Percentiles rank a stretch among this genome's conserved stretches.
Conservation (phyloP, 2,888 invertebrate species). For the Auanema freiburgensis region DNA sequence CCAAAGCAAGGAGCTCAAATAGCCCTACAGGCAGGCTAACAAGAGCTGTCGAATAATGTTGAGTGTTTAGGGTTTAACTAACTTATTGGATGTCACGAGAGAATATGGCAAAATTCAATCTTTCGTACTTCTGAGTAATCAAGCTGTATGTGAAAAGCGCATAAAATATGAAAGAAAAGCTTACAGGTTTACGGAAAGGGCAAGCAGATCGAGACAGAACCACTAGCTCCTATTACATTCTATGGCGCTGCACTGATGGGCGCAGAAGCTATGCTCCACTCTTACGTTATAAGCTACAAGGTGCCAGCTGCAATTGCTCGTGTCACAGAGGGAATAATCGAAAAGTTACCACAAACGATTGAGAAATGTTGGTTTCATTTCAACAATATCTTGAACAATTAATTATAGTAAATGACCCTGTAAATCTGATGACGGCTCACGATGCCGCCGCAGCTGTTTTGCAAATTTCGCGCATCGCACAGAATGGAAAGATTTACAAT, state of each 20-base stretch:
- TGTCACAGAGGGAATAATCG: constrained; percentile 19
- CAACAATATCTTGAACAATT: no score
- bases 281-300: constrained; percentile 52
- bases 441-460: no score
- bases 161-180: background rate
- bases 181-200: constrained; percentile 30
- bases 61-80: constrained; percentile 21
- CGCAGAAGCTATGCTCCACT: constrained; percentile 52
- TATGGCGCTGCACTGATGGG: constrained; percentile 41
- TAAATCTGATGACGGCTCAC: no score
- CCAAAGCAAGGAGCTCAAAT: background rate
- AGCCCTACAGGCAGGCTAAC: constrained; percentile 5
- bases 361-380: no score
- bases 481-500: no score
- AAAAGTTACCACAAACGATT: background rate
- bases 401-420: no score
- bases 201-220: constrained; percentile 21
- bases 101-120: constrained; percentile 16
- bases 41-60: no score
- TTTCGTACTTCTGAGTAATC: constrained; percentile 21
- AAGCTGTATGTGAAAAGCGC: constrained; percentile 8
- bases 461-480: no score
- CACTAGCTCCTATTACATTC: constrained; percentile 27
- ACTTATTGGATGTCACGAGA: constrained; percentile 24
- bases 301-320: constrained; percentile 44